phyloP scores from a whole-genome alignment of 2,797 vertebrate genomes.

The Helostoma temminkii region DNA sequence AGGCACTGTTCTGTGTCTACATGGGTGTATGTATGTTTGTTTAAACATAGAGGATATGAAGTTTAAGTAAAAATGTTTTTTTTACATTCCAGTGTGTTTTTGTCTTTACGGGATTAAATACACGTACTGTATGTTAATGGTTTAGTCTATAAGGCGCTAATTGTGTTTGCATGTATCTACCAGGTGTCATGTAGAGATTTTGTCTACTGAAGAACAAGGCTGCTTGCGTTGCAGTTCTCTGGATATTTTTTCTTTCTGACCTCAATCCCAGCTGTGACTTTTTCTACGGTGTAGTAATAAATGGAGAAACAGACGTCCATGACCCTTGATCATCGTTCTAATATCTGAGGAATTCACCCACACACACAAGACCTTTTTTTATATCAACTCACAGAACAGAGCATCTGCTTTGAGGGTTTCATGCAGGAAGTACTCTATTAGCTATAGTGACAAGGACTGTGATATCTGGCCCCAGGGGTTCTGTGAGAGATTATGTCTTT shows the following conservation, averaged over 20 bases:
- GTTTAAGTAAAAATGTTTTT: too few relatives aligned
- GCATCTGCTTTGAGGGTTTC: slow-evolving; percentile 78
- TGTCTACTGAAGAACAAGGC: slow-evolving; percentile 64
- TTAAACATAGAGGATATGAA: slow-evolving; percentile 14
- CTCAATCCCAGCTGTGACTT: slow-evolving; percentile 59
- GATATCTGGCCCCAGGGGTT: slow-evolving; percentile 76
- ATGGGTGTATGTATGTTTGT: slow-evolving; percentile 23
- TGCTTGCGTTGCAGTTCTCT: slow-evolving; percentile 40
- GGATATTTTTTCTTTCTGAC: slow-evolving; percentile 32
- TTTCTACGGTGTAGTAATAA: slow-evolving; percentile 49
- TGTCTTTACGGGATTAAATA: slow-evolving; percentile 29
- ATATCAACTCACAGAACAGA: slow-evolving; percentile 60
- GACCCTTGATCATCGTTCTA: slow-evolving; percentile 52
- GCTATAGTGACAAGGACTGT: slow-evolving; percentile 78
- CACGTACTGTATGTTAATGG: slow-evolving; percentile 17
- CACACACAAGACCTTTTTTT: slow-evolving; percentile 53
- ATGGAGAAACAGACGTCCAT: slow-evolving; percentile 54
- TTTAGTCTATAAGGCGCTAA: slow-evolving; percentile 21
- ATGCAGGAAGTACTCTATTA: slow-evolving; percentile 83
- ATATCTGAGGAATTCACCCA: slow-evolving; percentile 66
- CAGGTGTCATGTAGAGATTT: slow-evolving; percentile 67
- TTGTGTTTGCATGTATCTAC: slow-evolving; percentile 44
- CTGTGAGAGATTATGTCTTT: slow-evolving; percentile 58
- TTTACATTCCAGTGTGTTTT: slow-evolving; percentile 30
- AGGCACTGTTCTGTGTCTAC: slow-evolving; percentile 48